Conservation (phyloP, 2,888 invertebrate species). For the Troglohyphantes excavatus region DNA sequence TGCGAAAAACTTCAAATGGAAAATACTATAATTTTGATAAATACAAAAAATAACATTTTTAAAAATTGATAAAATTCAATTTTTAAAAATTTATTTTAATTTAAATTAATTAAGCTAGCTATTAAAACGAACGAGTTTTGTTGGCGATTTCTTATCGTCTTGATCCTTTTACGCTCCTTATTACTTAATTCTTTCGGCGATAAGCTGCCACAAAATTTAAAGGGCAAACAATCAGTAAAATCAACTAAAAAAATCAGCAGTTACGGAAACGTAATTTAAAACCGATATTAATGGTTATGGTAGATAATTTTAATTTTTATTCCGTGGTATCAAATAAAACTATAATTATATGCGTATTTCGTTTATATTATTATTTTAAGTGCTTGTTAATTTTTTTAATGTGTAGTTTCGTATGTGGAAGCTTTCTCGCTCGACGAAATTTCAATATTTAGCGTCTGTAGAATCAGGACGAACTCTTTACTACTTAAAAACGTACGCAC, state of each 20-base stretch:
- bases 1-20: no score
- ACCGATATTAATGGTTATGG: neutral
- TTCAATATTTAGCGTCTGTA: slow-evolving; percentile 13
- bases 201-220: slow-evolving; percentile 32
- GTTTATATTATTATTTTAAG: neutral
- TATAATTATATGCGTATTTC: no score
- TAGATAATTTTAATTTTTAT: neutral
- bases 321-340: slow-evolving; percentile 9
- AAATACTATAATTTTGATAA: no score
- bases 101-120: no score
- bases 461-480: neutral
- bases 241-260: neutral
- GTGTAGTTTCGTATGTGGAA: neutral
- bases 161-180: slow-evolving; percentile 34
- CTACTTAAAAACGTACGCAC: neutral
- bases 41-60: no score
- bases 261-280: neutral
- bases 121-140: no score
- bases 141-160: no score
- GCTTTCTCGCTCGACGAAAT: slow-evolving; percentile 3
- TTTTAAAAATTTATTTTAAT: no score
- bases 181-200: neutral
- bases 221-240: neutral
- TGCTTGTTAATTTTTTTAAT: neutral
- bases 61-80: no score